Evolutionary conservation across 1,140 invertebrate species (phyloP), one percentile per base, ranked within the genome.

Genomic region (Drosophila teissieri): DNA sequence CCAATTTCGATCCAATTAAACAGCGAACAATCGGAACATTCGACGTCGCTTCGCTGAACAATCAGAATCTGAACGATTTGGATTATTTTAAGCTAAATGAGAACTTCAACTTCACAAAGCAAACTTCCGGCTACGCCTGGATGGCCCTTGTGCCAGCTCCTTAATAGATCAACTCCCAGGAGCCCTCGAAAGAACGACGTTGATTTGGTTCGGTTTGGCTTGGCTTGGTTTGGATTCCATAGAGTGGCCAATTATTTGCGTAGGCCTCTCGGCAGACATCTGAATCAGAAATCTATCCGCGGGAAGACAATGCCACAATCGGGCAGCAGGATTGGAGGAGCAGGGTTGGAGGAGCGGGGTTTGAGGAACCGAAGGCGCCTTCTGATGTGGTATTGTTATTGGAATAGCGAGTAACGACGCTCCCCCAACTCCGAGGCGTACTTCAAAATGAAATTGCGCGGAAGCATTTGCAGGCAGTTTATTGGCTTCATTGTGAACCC

Each of bases 311-410:
- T 69, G 46, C 64, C 52, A 39, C 27, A 39, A 34, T 17, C 19
- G 24, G 36, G 19, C 19, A 19, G 19, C 19, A 19, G 19, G 19
- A 19, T 19, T 19, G 2, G 31, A 4, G 49, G 27, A 27, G 44
- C 51, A 15, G n/a, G 27, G 48, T 31, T 31, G 0, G 31, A 4
- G 49, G 36, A 27, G 44, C 51, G 10, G 27, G 27, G 48, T 31
- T 31, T 31, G 15, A 15, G 19, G 24, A 51, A 51, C 3, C 10
- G 24, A 51, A 56, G 67, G 67, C 49, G 31, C 52, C 51, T 56
- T 84, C 36, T 70, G 77, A 84, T 84, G 81, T 85, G 81, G 80
- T 67, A 84, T 84, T 84, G 80, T 84, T 84, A 80, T 84, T 85
- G 76, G 74, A 84, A 79, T 78, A 62, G 61, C 60, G 78, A 84